Percentiles rank a stretch among this genome's conserved stretches.
Evolutionary conservation across 2,113 vertebrate genomes (phyloP).

Genomic region (Cyprinodon brontotheroides): DNA sequence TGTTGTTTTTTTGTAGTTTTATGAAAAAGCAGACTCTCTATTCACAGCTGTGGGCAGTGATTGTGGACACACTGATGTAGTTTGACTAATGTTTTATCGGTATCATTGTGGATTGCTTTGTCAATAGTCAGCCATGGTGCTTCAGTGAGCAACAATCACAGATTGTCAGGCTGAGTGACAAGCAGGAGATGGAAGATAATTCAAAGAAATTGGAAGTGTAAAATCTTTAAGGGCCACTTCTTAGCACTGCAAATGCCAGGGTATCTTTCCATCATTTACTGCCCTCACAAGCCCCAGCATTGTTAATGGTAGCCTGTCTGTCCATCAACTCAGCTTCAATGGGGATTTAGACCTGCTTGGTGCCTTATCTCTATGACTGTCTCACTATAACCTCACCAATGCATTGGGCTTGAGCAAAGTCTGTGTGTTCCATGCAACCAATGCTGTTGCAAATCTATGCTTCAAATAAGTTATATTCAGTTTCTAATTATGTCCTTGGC

Average conservation of each 20-base stretch:
- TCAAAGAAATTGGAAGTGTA: slow-evolving; percentile 98
- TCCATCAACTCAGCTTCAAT: slow-evolving; percentile 90
- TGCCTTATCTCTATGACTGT: slow-evolving; percentile 85
- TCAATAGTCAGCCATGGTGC: slow-evolving; percentile 91
- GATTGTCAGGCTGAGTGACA: slow-evolving; percentile 93
- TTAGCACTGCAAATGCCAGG: slow-evolving; percentile 95
- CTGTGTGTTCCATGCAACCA: slow-evolving; percentile 23
- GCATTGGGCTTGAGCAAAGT: slow-evolving; percentile 32
- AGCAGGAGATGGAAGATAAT: slow-evolving; percentile 96
- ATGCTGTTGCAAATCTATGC: slow-evolving; percentile 26
- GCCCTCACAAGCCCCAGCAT: slow-evolving; percentile 92
- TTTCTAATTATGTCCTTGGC: not conserved
- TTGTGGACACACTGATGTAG: slow-evolving; percentile 51
- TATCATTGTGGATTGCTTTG: slow-evolving; percentile 95
- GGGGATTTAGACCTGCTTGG: slow-evolving; percentile 91
- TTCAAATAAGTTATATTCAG: slow-evolving; percentile 17
- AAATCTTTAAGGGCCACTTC: slow-evolving; percentile 98
- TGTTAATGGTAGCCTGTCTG: slow-evolving; percentile 96
- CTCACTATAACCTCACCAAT: slow-evolving; percentile 67
- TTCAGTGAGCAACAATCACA: slow-evolving; percentile 87
- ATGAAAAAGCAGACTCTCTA: not conserved
- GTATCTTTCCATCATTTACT: slow-evolving; percentile 96
- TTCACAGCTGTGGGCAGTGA: not conserved
- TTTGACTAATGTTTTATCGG: slow-evolving; percentile 90
- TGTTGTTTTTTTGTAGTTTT: not conserved